A percentile compares a stretch with the other conserved stretches of the same genome.
Conservation (phyloP, 2,113 vertebrate species). For the Rallus limicola region DNA sequence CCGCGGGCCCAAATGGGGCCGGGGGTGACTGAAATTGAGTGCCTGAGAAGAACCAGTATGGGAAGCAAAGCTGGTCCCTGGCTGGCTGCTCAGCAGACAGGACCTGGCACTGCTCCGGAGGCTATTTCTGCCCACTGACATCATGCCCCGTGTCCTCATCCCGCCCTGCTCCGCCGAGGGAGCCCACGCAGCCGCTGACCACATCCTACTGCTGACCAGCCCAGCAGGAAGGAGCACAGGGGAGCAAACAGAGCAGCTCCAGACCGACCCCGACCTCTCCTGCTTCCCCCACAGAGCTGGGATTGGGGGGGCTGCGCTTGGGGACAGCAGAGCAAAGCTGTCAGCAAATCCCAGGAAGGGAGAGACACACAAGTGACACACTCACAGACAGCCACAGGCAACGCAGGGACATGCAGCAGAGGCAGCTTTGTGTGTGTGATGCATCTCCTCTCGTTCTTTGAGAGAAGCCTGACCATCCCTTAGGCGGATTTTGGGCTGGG, state of each 20-base stretch:
- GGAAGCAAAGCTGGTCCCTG: neutral
- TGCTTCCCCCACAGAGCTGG: neutral
- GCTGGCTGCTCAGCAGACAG: neutral
- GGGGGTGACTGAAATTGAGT: no score
- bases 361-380: no score
- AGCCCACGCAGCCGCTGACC: neutral
- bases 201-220: neutral
- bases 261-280: neutral
- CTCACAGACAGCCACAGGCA: neutral
- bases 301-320: no score
- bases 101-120: neutral
- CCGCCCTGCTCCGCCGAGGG: neutral
- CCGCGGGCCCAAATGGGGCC: no score
- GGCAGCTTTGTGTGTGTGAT: accelerated
- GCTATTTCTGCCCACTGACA: neutral
- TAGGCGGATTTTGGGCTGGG: neutral
- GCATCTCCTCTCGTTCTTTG: accelerated
- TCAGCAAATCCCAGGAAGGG: neutral
- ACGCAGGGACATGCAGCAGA: accelerated
- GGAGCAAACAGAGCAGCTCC: neutral
- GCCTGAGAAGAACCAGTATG: accelerated
- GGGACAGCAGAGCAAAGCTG: neutral
- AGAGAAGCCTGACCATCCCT: neutral
- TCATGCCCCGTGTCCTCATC: neutral
- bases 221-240: neutral